phyloP scores from a whole-genome alignment of 2,888 invertebrate genomes.

The Brachyptera risi region DNA sequence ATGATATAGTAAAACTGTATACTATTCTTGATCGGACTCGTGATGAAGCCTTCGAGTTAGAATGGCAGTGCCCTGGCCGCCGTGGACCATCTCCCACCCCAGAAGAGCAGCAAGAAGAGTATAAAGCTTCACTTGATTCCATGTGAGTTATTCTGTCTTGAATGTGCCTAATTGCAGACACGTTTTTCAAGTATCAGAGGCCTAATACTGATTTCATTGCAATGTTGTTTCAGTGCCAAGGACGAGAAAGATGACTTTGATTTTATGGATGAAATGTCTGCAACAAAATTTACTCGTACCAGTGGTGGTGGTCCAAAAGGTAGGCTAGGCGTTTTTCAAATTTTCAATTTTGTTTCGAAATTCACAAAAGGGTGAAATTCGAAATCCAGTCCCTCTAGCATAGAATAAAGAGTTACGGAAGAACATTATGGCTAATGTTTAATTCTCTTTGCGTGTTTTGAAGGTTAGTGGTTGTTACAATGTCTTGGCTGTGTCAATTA shows the following conservation, averaged over 20 bases:
- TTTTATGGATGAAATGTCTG: conserved; percentile 79
- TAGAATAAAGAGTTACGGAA: too few species aligned
- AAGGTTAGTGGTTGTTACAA: too few species aligned
- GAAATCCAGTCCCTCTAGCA: too few species aligned
- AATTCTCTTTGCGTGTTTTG: too few species aligned
- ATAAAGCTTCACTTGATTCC: conserved; percentile 32
- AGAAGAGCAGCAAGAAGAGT: conserved; percentile 37
- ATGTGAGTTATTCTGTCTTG: conserved; percentile 20
- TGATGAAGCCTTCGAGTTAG: conserved; percentile 55
- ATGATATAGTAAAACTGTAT: conserved; percentile 68
- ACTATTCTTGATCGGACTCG: conserved; percentile 58
- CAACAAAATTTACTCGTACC: conserved; percentile 62
- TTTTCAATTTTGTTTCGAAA: too few species aligned
- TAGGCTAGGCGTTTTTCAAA: too few species aligned
- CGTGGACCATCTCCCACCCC: conserved; percentile 66
- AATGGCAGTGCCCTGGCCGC: conserved; percentile 80
- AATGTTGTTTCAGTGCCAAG: conserved; percentile 37
- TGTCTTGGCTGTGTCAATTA: too few species aligned
- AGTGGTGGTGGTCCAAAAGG: conserved; percentile 71
- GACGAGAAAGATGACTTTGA: conserved; percentile 73
- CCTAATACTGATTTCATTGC: not conserved
- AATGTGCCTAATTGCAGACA: too few species aligned
- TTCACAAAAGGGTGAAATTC: too few species aligned
- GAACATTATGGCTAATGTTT: too few species aligned
- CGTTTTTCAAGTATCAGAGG: too few species aligned